These are phyloP conservation scores for Chaetophractus vellerosus DNA, from an alignment of 2,797 vertebrate genomes.

Conservation along the genomic window DNA sequence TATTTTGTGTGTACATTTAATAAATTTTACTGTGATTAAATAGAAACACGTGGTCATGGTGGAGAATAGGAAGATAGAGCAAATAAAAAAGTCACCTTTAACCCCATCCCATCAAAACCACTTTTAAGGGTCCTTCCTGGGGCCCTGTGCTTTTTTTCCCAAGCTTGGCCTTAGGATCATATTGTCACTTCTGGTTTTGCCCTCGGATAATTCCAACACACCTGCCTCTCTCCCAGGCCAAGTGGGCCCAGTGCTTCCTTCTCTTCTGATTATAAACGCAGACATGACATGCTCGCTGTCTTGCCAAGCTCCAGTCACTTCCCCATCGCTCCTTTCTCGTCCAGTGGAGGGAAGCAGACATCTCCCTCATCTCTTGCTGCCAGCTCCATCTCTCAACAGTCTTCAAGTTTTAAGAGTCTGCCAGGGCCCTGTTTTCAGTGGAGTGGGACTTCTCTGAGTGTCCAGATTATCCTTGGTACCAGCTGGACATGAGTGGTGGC, in stretches of 20 bases:
- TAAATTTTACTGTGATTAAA: background rate
- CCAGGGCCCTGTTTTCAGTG: constrained; percentile 72
- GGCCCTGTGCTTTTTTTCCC: background rate
- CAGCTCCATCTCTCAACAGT: constrained; percentile 35
- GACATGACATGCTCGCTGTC: background rate
- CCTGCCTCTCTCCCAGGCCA: background rate
- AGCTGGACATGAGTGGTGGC: background rate
- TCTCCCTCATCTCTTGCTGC: background rate
- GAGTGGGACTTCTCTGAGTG: constrained; percentile 54
- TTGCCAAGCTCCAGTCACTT: background rate
- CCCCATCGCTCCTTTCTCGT: background rate
- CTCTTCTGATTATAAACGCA: background rate
- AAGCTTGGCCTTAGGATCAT: background rate
- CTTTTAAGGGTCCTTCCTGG: background rate
- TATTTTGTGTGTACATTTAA: background rate
- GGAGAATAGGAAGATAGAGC: background rate
- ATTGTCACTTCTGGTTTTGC: background rate
- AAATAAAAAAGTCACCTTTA: background rate
- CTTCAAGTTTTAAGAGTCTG: constrained; percentile 59
- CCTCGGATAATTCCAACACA: background rate
- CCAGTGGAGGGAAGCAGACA: background rate
- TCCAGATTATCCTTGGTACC: constrained; percentile 63
- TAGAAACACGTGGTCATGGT: background rate
- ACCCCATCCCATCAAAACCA: background rate
- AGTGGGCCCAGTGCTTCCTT: background rate